Base-by-base conservation (phyloP, 2,888 invertebrate genomes). In the Tinea pellionella region DNA sequence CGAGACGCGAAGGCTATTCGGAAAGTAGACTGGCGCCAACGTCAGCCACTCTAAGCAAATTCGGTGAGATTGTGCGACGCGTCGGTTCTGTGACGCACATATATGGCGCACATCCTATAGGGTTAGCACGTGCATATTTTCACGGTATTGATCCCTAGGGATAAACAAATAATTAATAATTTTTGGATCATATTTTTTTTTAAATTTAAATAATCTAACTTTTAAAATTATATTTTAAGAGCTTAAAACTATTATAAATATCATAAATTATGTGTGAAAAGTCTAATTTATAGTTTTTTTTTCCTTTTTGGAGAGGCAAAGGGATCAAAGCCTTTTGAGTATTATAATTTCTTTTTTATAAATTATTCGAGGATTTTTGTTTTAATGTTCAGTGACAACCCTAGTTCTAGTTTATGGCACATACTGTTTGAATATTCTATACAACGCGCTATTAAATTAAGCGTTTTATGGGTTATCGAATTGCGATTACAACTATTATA, bases 1-100 rank as follows among this genome's bases (percentile, higher is more conserved):
- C 84, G 78, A 85, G 86, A 85, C 86, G 67, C 70, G 77, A 82
- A 85, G 83, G 85, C 81, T 83, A 81, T 80, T 80, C 80, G 79
- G 80, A 85, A 85, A 85, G 86, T 83, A 70, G 83, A 75, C 68
- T 80, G 86, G 86, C 86, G 86, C 86, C 86, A 55, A 15, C 51
- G 42, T 32, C 53, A 18, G 62, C 59, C 32, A 59, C 58, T 76
- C 77, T 78, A 79, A 77, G 76, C 78, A 75, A 80, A 83, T 85
- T 83, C 75, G 78, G 80, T 74, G 68, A 76, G 75, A 73, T 75
- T 73, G 71, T 30, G 42, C 59, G 30, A 59, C 57, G 29, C 57
- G 59, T 16, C 37, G 59, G 24, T 13, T 41, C 37, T 53, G 42
- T 56, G 60, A 56, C 42, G 60, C 60, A 60, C 59, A 43, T 9